These are phyloP conservation scores for Drosophila auraria DNA, from an alignment of 1,140 invertebrate species.

Conservation along the genomic window DNA sequence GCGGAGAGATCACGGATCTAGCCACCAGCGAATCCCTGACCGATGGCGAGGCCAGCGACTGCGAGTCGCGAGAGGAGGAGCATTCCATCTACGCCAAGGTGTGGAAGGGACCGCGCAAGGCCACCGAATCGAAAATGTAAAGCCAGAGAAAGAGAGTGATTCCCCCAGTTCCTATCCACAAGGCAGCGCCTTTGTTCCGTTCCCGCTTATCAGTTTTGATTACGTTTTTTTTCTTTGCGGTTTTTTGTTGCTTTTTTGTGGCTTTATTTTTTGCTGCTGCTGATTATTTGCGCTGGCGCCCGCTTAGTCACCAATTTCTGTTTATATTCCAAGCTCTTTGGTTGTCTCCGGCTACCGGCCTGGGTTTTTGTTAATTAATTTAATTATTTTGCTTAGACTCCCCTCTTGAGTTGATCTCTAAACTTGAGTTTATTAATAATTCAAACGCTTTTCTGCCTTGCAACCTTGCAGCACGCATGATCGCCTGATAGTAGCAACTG, in stretches of 20 bases:
- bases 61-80: slow-evolving; percentile 65
- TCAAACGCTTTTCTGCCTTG: background rate
- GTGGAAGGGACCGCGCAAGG: slow-evolving; percentile 84
- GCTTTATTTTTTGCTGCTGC: slow-evolving; percentile 3
- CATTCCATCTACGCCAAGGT: slow-evolving; percentile 84
- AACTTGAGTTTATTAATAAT: background rate
- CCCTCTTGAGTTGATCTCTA: background rate
- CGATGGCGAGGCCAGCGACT: slow-evolving; percentile 31
- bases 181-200: background rate
- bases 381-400: slow-evolving; percentile 1
- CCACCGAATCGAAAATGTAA: slow-evolving; percentile 85
- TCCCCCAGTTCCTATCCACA: background rate
- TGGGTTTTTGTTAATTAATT: background rate
- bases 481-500: slow-evolving; percentile 21
- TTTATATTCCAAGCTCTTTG: slow-evolving; percentile 8
- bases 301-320: slow-evolving; percentile 1
- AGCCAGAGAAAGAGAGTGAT: background rate
- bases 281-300: slow-evolving; percentile 5
- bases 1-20: slow-evolving; percentile 13
- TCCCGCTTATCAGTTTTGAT: slow-evolving; percentile 10
- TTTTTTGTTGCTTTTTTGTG: background rate
- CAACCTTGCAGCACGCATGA: slow-evolving; percentile 53
- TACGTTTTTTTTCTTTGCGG: background rate
- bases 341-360: too few relatives aligned
- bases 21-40: slow-evolving; percentile 22